A percentile compares a stretch with the other conserved stretches of the same genome.
These are phyloP conservation scores for Dendropsophus ebraccatus DNA, from an alignment of 2,113 vertebrate species.

Conservation along the genomic window DNA sequence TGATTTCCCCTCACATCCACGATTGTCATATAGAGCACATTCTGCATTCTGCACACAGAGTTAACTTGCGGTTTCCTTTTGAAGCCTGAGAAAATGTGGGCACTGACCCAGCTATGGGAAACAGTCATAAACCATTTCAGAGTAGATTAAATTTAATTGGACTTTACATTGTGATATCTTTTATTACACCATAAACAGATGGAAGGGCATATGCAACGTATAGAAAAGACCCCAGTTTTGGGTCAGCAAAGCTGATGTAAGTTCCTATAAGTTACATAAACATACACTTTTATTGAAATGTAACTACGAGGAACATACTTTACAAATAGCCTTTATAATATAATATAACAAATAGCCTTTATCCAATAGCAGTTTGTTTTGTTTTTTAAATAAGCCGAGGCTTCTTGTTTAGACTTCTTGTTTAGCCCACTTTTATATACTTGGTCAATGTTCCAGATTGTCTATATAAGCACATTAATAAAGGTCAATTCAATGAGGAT, in stretches of 20 bases:
- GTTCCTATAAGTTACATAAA: background rate
- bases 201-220: background rate
- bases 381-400: too few species aligned
- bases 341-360: too few species aligned
- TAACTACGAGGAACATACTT: background rate
- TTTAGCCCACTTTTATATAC: background rate
- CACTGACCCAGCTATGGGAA: constrained; percentile 41
- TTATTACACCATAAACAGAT: constrained; percentile 44
- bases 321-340: background rate
- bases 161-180: constrained; percentile 42
- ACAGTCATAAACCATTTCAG: constrained; percentile 43
- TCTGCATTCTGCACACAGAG: background rate
- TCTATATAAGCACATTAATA: background rate
- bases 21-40: background rate
- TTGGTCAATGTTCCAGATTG: background rate
- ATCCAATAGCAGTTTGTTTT: too few species aligned
- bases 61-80: constrained; percentile 31
- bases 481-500: background rate
- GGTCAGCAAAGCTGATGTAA: background rate
- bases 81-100: constrained; percentile 38
- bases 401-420: background rate
- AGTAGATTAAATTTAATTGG: constrained; percentile 53
- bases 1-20: background rate
- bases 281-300: background rate
- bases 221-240: background rate